A percentile compares a stretch with the other conserved stretches of the same genome.
Conservation (phyloP, 2,888 invertebrate genomes). For the Patella ulyssiponensis region DNA sequence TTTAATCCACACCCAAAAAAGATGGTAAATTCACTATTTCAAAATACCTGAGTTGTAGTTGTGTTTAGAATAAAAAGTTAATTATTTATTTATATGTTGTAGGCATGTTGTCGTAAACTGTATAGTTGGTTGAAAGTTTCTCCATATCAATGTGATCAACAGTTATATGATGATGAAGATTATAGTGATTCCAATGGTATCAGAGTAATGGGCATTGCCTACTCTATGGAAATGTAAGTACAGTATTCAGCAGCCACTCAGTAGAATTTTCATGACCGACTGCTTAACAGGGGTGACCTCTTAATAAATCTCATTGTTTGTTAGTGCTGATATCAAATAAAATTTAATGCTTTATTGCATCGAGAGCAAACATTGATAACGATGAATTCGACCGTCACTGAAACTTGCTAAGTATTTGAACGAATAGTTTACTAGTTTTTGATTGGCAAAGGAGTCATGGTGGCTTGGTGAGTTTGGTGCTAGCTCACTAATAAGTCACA, state of each 20-base stretch:
- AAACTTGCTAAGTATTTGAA: no score
- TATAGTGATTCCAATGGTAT: slow-evolving; percentile 82
- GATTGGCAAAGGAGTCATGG: no score
- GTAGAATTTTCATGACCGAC: background rate
- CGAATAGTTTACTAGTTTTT: no score
- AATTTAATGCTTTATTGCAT: background rate
- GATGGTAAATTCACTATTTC: no score
- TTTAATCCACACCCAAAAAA: no score
- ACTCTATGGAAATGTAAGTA: slow-evolving; percentile 62
- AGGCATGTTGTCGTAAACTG: slow-evolving; percentile 86
- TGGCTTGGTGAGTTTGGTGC: no score
- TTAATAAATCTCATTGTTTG: no score
- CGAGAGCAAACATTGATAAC: background rate
- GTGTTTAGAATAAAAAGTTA: background rate
- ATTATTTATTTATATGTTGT: slow-evolving; percentile 26
- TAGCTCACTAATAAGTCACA: no score
- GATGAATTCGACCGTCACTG: no score
- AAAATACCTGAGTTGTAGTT: no score
- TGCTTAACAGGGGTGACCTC: background rate
- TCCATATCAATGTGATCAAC: slow-evolving; percentile 84
- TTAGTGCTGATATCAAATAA: no score
- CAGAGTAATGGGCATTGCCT: slow-evolving; percentile 89
- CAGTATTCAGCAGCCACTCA: background rate
- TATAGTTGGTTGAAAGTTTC: slow-evolving; percentile 93
- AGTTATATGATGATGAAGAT: slow-evolving; percentile 87